Base-by-base conservation (phyloP, 1,140 invertebrate species). In the Nylanderia fulva region DNA sequence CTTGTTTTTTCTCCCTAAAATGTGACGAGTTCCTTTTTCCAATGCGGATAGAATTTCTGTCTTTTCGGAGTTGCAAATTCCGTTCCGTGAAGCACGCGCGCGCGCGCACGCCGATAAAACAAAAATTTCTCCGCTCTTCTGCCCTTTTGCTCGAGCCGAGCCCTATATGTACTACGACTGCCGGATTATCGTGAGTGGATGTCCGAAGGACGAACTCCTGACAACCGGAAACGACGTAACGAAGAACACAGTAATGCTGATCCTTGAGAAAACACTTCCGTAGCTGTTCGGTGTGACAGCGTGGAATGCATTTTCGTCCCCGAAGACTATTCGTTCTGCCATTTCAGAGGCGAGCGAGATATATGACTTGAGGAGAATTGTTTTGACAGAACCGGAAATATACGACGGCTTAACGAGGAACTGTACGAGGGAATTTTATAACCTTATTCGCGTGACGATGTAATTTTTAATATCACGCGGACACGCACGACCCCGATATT, bases 391-490 rank as follows among this genome's bases (percentile, higher is more conserved):
- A 66, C 56, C 27, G 82, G 48, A 64, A 52, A 63, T 42, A 63
- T 42, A 29, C 24, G 68, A 15, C 0, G 24, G 33, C 29, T 45
- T 71, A 71, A 82, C 71, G 18, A n/a, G 18, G 39, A 21, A 54
- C 18, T 52, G 3, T 15, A 21, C 36, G 29, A 15, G 24, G 36
- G 54, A 56, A 71, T 39, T 72, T 58, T 56, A 58, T 58, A 54
- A 21, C 77, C 42, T 48, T 48, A 48, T 5, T 39, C 13, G 36
- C 52, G 69, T 66, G 36, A 21, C 77, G 33, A 58, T 58, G 36
- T 82, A 72, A 82, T 82, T 82, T 72, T 68, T 82, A 82, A 82
- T 82, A 82, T 82, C 66, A 5, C 48, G 27, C 69, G 68, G 27
- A 54, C 68, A 39, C 36, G 29, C 75, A 39, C 63, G 76, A 79